Conservation (phyloP, 2,888 invertebrate species). For the Xanthia icteritia region DNA sequence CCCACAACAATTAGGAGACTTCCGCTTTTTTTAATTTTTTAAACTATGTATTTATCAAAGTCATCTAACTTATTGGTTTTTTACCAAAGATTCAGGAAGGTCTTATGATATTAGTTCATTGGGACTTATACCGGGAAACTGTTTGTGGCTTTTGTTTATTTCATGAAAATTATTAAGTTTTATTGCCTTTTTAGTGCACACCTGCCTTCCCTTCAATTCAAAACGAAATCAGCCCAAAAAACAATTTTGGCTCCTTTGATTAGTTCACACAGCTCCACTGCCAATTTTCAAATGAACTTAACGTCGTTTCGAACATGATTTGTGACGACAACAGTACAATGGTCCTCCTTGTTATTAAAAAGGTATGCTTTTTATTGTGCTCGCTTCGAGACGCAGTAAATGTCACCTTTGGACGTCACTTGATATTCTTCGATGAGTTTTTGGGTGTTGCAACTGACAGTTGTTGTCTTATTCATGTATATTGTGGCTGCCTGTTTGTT, state of each 20-base stretch:
- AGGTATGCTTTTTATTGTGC: slow-evolving; percentile 62
- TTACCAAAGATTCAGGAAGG: background rate
- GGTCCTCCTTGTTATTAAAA: slow-evolving; percentile 64
- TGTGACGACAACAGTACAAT: slow-evolving; percentile 64
- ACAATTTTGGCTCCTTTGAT: slow-evolving; percentile 27
- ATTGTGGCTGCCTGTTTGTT: slow-evolving; percentile 47
- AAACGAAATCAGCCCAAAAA: slow-evolving; percentile 25
- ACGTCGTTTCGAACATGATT: slow-evolving; percentile 65
- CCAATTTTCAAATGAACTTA: slow-evolving; percentile 57
- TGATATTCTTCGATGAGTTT: slow-evolving; percentile 55
- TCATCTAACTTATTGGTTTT: slow-evolving; percentile 8
- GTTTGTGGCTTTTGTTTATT: slow-evolving; percentile 8
- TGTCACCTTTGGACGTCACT: slow-evolving; percentile 63
- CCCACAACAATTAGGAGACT: slow-evolving; percentile 54
- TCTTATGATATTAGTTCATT: background rate
- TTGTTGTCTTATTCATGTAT: slow-evolving; percentile 63
- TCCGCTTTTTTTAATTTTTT: background rate
- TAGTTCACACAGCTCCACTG: slow-evolving; percentile 52
- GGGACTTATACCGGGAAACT: background rate
- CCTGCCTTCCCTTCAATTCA: slow-evolving; percentile 26
- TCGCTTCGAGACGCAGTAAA: slow-evolving; percentile 58
- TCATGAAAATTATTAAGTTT: background rate
- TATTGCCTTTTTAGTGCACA: background rate
- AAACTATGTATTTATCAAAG: slow-evolving; percentile 3
- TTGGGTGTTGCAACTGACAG: slow-evolving; percentile 57